Percentiles rank a stretch among this genome's conserved stretches.
phyloP scores from a whole-genome alignment of 2,113 vertebrate species.

The Abramis brama region DNA sequence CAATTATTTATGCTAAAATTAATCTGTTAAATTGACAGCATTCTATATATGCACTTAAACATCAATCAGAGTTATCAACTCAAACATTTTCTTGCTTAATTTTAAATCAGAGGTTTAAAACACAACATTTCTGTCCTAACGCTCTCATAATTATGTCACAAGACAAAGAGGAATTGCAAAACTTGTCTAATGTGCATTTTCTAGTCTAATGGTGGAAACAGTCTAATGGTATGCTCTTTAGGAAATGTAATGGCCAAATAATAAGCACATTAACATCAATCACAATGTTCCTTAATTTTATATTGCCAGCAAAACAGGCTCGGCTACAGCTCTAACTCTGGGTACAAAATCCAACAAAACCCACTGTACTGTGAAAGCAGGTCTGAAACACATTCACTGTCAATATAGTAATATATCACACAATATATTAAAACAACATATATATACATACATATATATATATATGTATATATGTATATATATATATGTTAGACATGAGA shows the following conservation, averaged over 20 bases:
- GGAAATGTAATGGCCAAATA: slow-evolving; percentile 17
- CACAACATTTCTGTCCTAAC: not conserved
- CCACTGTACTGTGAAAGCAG: not conserved
- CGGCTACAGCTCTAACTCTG: not conserved
- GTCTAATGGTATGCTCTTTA: slow-evolving; percentile 27
- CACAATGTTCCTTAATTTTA: slow-evolving; percentile 18
- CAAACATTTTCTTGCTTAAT: not conserved
- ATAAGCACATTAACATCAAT: slow-evolving; percentile 30
- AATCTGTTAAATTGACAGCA: not conserved
- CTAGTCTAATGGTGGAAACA: not conserved
- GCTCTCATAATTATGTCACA: not conserved
- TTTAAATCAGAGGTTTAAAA: not conserved
- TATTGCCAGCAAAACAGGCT: slow-evolving; percentile 26
- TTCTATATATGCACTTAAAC: too few relatives aligned
- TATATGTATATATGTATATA: too few relatives aligned
- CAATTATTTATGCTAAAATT: not conserved
- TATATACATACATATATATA: too few relatives aligned
- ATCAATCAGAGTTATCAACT: not conserved
- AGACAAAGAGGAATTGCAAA: not conserved
- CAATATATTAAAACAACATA: not conserved
- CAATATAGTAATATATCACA: not conserved
- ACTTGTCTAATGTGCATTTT: not conserved
- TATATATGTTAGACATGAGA: too few relatives aligned
- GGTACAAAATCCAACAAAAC: not conserved
- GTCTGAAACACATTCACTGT: not conserved